phyloP scores from a whole-genome alignment of 1,140 invertebrate genomes.

The Drosophila aff. region DNA sequence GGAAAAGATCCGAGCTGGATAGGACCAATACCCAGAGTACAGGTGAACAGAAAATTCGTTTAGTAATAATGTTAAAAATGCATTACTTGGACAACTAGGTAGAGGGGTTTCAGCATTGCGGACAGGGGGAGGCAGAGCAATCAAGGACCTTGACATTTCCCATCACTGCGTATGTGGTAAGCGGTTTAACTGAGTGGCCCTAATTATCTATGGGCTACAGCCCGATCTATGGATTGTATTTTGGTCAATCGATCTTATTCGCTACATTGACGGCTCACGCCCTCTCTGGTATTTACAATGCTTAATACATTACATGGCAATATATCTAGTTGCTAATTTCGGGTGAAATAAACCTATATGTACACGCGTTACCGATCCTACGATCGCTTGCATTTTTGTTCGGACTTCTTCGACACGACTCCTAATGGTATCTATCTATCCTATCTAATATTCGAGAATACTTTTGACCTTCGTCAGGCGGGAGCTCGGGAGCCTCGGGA shows the following conservation, averaged over 20 bases:
- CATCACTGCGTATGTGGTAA: constrained; percentile 26
- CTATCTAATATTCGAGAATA: constrained; percentile 60
- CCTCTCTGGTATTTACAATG: constrained; percentile 45
- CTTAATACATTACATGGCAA: constrained; percentile 60
- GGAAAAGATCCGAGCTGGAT: constrained; percentile 2
- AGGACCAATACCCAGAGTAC: neutral
- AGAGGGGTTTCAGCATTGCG: constrained; percentile 4
- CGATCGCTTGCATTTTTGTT: constrained; percentile 30
- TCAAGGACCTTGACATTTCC: constrained; percentile 8
- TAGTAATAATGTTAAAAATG: constrained; percentile 23
- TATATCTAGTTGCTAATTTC: constrained; percentile 42
- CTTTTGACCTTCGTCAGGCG: constrained; percentile 36
- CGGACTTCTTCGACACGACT: constrained; percentile 30
- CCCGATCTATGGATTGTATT: constrained; percentile 47
- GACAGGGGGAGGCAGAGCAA: constrained; percentile 2
- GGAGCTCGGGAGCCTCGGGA: neutral
- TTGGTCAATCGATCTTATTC: constrained; percentile 38
- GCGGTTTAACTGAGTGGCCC: constrained; percentile 16
- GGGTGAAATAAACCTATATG: constrained; percentile 19
- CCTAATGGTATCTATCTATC: constrained; percentile 13
- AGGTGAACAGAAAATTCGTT: constrained; percentile 11
- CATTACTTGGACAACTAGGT: constrained; percentile 6
- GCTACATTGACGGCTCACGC: constrained; percentile 18
- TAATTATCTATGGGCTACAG: constrained; percentile 23
- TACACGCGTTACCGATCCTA: constrained; percentile 1